Evolutionary conservation across 2,888 invertebrate species (phyloP).

Genomic region (Lycophotia porphyrea): DNA sequence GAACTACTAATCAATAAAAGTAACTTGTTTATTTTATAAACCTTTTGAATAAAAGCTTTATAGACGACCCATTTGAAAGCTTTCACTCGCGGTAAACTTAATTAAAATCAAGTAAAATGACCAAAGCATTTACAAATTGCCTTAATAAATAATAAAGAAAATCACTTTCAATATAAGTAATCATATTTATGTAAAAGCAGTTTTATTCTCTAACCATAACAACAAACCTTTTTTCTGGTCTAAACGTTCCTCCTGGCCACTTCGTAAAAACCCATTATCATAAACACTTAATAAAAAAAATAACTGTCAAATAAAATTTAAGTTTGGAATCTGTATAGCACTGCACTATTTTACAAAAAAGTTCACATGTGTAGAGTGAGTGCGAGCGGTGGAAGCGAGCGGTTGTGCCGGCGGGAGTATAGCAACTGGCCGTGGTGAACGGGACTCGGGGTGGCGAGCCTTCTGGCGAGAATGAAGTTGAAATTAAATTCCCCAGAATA

Average conservation of each 20-base stretch:
- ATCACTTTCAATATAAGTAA: neutral
- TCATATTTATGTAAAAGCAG: constrained; percentile 33
- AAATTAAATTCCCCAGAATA: constrained; percentile 53
- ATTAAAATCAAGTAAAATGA: constrained; percentile 29
- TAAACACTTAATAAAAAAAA: constrained; percentile 65
- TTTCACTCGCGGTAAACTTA: constrained; percentile 27
- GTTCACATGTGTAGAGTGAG: constrained; percentile 80
- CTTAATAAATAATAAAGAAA: neutral
- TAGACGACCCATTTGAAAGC: neutral
- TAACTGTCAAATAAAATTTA: constrained; percentile 60
- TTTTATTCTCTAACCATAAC: constrained; percentile 1
- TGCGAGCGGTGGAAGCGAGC: constrained; percentile 70
- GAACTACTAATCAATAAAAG: neutral
- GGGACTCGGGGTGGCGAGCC: constrained; percentile 50
- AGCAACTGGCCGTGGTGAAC: constrained; percentile 75
- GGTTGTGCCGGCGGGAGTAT: constrained; percentile 71
- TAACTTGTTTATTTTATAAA: neutral
- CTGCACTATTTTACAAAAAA: constrained; percentile 81
- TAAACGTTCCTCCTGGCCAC: constrained; percentile 73
- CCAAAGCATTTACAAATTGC: constrained; percentile 1
- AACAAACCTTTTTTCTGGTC: constrained; percentile 69
- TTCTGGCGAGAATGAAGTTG: constrained; percentile 16
- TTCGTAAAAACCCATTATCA: constrained; percentile 77
- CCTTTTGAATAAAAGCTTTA: constrained; percentile 28
- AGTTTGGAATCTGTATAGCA: constrained; percentile 66